phyloP scores from a whole-genome alignment of 2,113 vertebrate species.

The Paedocypris sp. region DNA sequence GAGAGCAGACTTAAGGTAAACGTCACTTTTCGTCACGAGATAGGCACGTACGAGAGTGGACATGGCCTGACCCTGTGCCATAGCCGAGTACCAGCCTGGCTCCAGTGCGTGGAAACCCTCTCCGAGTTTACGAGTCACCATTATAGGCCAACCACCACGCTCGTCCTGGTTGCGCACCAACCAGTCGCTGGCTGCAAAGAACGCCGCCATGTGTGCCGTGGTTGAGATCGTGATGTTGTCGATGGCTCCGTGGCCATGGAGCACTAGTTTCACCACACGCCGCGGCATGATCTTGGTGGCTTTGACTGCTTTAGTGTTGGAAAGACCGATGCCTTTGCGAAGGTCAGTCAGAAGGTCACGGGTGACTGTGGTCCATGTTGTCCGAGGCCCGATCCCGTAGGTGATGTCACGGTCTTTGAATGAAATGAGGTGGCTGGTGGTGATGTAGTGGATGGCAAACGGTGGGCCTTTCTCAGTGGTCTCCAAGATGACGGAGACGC shows the following conservation, averaged over 20 bases:
- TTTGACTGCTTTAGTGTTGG: slow-evolving; percentile 92
- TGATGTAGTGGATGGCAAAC: slow-evolving; percentile 83
- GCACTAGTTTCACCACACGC: slow-evolving; percentile 70
- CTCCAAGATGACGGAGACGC: slow-evolving; percentile 82
- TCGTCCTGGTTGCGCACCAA: slow-evolving; percentile 90
- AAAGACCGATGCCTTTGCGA: slow-evolving; percentile 88
- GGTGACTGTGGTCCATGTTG: slow-evolving; percentile 83
- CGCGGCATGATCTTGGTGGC: slow-evolving; percentile 91
- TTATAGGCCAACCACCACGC: slow-evolving; percentile 89
- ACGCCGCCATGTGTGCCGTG: slow-evolving; percentile 88
- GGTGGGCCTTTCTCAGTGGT: slow-evolving; percentile 82
- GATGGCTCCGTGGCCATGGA: slow-evolving; percentile 72
- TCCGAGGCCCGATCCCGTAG: slow-evolving; percentile 79
- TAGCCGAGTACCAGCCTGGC: slow-evolving; percentile 97
- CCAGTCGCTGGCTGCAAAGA: slow-evolving; percentile 90
- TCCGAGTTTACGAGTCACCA: slow-evolving; percentile 89
- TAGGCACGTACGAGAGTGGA: slow-evolving; percentile 90
- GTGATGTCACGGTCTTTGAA: slow-evolving; percentile 77
- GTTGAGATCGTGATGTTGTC: slow-evolving; percentile 89
- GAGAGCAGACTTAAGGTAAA: slow-evolving; percentile 78
- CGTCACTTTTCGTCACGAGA: slow-evolving; percentile 77
- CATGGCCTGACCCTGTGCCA: slow-evolving; percentile 97
- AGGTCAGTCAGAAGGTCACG: slow-evolving; percentile 90
- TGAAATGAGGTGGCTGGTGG: slow-evolving; percentile 76
- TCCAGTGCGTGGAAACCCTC: slow-evolving; percentile 88